Conservation (phyloP, 2,888 invertebrate species). For the Harpalus rubripes region DNA sequence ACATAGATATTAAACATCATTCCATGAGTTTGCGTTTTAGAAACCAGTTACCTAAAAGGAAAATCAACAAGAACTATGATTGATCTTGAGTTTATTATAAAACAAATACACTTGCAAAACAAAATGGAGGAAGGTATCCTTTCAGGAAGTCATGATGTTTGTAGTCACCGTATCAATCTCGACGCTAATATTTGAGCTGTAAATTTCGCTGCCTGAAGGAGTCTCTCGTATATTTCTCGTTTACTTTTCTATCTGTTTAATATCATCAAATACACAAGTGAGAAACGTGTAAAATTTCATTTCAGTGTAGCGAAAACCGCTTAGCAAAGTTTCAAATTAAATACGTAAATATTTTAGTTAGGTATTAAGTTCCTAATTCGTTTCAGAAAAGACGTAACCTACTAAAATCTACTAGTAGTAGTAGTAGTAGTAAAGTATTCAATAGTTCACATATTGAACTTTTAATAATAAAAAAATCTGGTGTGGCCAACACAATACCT, state of each 20-base stretch:
- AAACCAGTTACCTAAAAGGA: not conserved
- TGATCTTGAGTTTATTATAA: constrained; percentile 2
- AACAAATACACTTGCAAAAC: not conserved
- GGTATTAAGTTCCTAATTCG: too few species aligned
- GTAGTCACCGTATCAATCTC: constrained; percentile 35
- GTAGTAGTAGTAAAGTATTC: too few species aligned
- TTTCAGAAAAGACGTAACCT: too few species aligned
- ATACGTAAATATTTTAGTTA: not conserved
- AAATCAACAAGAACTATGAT: not conserved
- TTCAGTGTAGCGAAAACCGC: not conserved
- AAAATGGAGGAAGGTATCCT: not conserved
- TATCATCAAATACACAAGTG: constrained; percentile 29
- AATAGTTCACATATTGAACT: too few species aligned
- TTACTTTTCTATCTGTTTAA: constrained; percentile 44
- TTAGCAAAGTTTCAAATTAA: not conserved
- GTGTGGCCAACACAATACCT: too few species aligned
- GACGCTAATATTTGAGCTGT: constrained; percentile 33
- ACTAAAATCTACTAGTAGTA: too few species aligned
- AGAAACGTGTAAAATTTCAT: constrained; percentile 6
- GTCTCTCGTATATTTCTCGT: constrained; percentile 33
- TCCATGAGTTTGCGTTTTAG: constrained; percentile 11
- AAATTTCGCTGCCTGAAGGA: constrained; percentile 26
- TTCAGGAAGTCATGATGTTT: constrained; percentile 33
- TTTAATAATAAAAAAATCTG: too few species aligned
- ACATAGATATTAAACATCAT: not conserved